A percentile compares a stretch with the other conserved stretches of the same genome.
phyloP scores from a whole-genome alignment of 2,797 vertebrate species.

The Acridotheres tristis region DNA sequence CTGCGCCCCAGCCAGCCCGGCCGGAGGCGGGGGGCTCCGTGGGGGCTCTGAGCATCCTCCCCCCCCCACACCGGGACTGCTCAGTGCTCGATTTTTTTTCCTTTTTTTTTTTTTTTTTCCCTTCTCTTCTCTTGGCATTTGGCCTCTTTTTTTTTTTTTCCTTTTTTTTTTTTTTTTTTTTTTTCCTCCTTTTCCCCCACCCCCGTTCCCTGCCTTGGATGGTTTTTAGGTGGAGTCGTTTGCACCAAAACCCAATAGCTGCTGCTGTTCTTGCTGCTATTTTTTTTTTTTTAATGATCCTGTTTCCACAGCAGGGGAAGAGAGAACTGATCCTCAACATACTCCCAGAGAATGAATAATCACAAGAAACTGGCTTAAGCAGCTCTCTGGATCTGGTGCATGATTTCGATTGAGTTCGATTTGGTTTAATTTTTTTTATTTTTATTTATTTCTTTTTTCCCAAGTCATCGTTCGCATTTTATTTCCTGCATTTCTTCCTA shows the following conservation, averaged over 20 bases:
- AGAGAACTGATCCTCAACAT: slow-evolving; percentile 82
- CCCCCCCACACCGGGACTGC: background rate
- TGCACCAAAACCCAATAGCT: slow-evolving; percentile 53
- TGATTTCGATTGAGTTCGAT: background rate
- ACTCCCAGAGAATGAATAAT: slow-evolving; percentile 73
- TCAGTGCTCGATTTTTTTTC: background rate
- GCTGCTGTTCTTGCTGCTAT: slow-evolving; percentile 48
- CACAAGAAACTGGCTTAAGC: slow-evolving; percentile 79
- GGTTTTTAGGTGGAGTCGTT: slow-evolving; percentile 75
- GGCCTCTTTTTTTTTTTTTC: background rate
- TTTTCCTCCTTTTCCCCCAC: background rate
- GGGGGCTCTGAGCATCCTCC: background rate
- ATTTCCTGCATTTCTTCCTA: slow-evolving; percentile 67
- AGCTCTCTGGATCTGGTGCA: slow-evolving; percentile 67
- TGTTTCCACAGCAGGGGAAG: slow-evolving; percentile 78
- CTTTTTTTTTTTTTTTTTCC: background rate
- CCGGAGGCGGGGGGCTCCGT: background rate
- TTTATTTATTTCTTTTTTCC: slow-evolving; percentile 38
- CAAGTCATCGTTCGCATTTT: background rate
- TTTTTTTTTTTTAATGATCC: slow-evolving; percentile 68
- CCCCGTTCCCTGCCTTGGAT: slow-evolving; percentile 30
- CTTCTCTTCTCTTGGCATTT: background rate
- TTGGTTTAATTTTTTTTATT: slow-evolving; percentile 36
- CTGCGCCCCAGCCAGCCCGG: background rate
- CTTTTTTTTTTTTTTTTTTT: background rate